Conservation (phyloP, 1,140 invertebrate species). For the Drosophila nannoptera region DNA sequence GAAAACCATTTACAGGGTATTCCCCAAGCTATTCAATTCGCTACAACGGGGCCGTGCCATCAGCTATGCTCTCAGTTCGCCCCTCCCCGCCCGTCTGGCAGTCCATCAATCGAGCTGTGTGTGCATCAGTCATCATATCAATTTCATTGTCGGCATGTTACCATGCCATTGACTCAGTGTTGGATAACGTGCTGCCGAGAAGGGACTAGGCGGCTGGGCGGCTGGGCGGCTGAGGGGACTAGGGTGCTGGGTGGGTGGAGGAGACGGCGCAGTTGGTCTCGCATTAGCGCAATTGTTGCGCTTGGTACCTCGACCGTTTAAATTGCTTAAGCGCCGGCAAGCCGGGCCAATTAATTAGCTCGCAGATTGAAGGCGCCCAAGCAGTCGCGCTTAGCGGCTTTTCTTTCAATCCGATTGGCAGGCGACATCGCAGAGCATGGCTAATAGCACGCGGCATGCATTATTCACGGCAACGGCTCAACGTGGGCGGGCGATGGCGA, state of each 20-base stretch:
- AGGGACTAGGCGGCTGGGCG: neutral
- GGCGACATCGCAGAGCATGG: too few species aligned
- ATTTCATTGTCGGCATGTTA: constrained; percentile 22
- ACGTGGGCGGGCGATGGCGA: too few species aligned
- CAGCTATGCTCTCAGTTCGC: too few species aligned
- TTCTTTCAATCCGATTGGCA: neutral
- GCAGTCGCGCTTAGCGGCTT: constrained; percentile 24
- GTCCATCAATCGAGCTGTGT: constrained; percentile 20
- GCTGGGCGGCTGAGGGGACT: neutral
- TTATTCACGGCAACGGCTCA: neutral
- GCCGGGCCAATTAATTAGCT: constrained; percentile 30
- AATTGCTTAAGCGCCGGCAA: constrained; percentile 18
- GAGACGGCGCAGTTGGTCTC: constrained; percentile 16
- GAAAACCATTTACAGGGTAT: too few species aligned
- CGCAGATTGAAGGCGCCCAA: constrained; percentile 15
- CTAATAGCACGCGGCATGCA: neutral
- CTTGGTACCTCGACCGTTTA: constrained; percentile 11
- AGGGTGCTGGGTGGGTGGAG: too few species aligned
- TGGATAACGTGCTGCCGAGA: neutral
- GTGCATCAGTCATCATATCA: constrained; percentile 19
- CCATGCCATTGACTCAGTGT: constrained; percentile 22
- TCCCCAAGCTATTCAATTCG: too few species aligned
- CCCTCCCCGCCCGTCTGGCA: neutral
- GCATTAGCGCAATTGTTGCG: constrained; percentile 36
- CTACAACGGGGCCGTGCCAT: too few species aligned